Evolutionary conservation across 2,797 vertebrate genomes (phyloP).

Genomic region (Glossophaga mutica): DNA sequence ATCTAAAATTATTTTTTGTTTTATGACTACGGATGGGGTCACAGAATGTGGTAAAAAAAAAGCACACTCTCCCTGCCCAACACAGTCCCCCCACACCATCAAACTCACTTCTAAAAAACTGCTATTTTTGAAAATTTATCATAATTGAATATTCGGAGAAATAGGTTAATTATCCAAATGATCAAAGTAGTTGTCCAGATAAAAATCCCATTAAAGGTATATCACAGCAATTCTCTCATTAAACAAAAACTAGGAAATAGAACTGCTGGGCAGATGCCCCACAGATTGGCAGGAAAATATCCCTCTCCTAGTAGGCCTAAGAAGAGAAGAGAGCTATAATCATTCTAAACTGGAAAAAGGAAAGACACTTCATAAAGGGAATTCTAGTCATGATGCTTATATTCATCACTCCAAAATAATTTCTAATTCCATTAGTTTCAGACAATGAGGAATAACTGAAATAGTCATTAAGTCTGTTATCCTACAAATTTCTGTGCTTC

Average conservation of each 20-base stretch:
- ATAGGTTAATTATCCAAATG: neutral
- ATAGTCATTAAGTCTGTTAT: neutral
- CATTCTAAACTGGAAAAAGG: neutral
- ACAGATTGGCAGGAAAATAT: neutral
- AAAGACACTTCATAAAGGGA: neutral
- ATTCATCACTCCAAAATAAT: neutral
- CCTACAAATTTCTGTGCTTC: neutral
- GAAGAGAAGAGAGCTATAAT: neutral
- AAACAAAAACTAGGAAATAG: neutral
- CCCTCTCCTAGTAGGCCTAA: neutral
- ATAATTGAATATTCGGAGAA: neutral
- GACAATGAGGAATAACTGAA: neutral
- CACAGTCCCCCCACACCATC: neutral
- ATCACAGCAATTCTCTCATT: neutral
- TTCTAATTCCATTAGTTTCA: neutral
- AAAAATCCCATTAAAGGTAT: neutral
- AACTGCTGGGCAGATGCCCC: neutral
- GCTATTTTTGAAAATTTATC: neutral
- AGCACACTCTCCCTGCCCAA: neutral
- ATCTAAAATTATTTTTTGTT: constrained; percentile 15
- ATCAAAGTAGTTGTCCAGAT: neutral
- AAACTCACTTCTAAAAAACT: neutral
- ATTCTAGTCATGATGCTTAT: neutral
- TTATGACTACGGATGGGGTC: neutral
- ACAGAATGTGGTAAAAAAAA: neutral